These are phyloP conservation scores for Illadopsis cleaveri DNA, from an alignment of 2,113 vertebrate genomes.

Conservation along the genomic window DNA sequence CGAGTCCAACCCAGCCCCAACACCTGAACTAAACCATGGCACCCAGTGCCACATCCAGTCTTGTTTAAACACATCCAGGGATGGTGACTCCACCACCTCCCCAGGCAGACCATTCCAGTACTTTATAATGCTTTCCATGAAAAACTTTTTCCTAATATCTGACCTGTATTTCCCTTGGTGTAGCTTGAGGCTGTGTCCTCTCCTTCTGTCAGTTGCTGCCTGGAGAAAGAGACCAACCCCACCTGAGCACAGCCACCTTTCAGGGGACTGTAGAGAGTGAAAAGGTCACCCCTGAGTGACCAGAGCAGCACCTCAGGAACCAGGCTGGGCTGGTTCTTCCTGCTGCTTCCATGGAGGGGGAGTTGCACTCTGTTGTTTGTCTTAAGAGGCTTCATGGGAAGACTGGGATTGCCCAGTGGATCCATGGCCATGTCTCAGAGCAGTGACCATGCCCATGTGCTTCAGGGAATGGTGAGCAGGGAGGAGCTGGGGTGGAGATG, in stretches of 20 bases:
- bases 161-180: not conserved
- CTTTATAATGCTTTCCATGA: not conserved
- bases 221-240: not conserved
- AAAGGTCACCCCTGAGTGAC: not conserved
- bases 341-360: not conserved
- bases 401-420: not conserved
- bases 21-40: not conserved
- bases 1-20: not conserved
- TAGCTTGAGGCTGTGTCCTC: not conserved
- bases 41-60: not conserved
- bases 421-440: fast-evolving
- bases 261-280: not conserved
- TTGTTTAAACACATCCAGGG: not conserved
- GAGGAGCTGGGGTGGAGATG: not conserved
- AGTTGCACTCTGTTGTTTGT: fast-evolving
- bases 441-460: not conserved
- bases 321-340: not conserved
- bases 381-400: not conserved
- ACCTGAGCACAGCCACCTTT: not conserved
- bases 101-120: not conserved
- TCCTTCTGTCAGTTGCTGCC: not conserved
- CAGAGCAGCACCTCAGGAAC: not conserved
- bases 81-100: not conserved
- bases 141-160: not conserved
- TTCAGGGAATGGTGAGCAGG: not conserved